Conservation (phyloP, 2,888 invertebrate species). For the Diarsia dahlii region DNA sequence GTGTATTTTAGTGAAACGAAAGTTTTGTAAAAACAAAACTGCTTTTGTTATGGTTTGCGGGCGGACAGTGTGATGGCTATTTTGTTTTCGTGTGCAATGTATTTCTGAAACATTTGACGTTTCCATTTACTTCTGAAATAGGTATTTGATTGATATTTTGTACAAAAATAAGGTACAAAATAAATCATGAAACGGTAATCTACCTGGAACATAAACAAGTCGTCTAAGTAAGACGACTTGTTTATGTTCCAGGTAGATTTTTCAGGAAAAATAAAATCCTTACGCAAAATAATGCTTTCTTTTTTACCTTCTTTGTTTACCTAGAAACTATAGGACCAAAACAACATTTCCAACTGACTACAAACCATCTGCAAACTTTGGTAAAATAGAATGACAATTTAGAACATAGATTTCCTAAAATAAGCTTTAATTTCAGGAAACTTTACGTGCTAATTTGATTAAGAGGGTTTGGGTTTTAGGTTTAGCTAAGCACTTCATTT, state of each 20-base stretch:
- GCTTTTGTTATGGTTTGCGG: slow-evolving; percentile 35
- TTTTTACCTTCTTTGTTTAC: background rate
- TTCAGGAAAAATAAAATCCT: background rate
- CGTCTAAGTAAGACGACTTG: too few relatives aligned
- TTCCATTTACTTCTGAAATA: background rate
- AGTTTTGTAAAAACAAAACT: slow-evolving; percentile 49
- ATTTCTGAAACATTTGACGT: slow-evolving; percentile 6
- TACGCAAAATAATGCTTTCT: accelerated
- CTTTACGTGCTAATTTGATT: background rate
- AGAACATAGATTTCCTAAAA: background rate
- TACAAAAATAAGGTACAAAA: background rate
- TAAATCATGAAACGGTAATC: background rate
- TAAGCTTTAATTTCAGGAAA: too few relatives aligned
- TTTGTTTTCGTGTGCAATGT: slow-evolving; percentile 25
- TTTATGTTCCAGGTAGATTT: background rate
- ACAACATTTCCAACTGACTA: background rate
- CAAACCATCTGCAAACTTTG: background rate
- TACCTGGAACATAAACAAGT: too few relatives aligned
- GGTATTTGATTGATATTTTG: too few relatives aligned
- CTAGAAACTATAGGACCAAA: background rate
- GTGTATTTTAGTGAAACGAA: slow-evolving; percentile 74
- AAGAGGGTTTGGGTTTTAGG: background rate
- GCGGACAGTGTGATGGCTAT: background rate
- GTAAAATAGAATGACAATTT: background rate
- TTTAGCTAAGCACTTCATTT: background rate